Evolutionary conservation across 2,888 invertebrate species (phyloP), one percentile per base, ranked within the genome.

Genomic region (Catocala nupta): DNA sequence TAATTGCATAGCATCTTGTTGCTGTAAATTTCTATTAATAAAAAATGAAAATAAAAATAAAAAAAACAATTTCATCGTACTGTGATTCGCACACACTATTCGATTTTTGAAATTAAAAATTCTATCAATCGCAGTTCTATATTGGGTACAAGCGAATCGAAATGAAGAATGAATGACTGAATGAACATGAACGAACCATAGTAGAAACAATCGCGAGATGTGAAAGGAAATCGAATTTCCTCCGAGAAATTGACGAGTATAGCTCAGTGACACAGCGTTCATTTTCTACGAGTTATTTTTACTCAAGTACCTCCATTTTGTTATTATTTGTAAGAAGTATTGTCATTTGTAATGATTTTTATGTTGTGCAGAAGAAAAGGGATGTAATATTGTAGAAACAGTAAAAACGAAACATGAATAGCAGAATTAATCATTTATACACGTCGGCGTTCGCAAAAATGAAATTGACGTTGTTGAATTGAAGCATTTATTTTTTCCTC

Each of bases 161-260:
- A n/a, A 77, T 70, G 65, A 77, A 68, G 63, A 67, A 63, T 55
- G 58, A 73, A 65, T 61, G 70, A 71, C 58, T 65, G 71, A 73
- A 44, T 78, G 78, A 74, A 66, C 77, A 68, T 67, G 70, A 69
- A 71, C 47, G 67, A 71, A 53, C 53, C 72, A 59, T 65, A 62
- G 58, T 47, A 68, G 78, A 77, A 77, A 77, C 77, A 78, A 77
- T 78, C 73, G 65, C 43, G 59, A 58, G 63, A 75, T 76, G 67
- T 66, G 59, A 70, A 59, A 75, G 77, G 76, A 77, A 77, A 77
- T 77, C 73, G 68, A 78, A 77, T 77, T 77, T 77, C 65, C 77
- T 76, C 65, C 12, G 42, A 73, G 73, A 73, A 73, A 77, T 75
- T 78, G 78, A 78, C 71, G 65, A 70, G 61, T 62, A 70, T 66